Evolutionary conservation across 2,888 invertebrate genomes (phyloP).

Genomic region (Aphidoletes aphidimyza): DNA sequence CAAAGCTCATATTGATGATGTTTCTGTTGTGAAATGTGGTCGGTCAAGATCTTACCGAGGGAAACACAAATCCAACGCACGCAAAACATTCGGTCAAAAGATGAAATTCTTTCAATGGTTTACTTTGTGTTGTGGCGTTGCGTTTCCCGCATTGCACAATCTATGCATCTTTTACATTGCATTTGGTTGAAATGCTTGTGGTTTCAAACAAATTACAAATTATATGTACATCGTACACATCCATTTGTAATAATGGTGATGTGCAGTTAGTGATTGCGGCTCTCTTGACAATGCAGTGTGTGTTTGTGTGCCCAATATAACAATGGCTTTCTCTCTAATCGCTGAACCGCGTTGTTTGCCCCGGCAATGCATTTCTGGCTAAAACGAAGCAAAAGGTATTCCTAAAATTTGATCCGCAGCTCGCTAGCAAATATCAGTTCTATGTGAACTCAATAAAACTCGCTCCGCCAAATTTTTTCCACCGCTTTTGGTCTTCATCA

Average conservation of each 20-base stretch:
- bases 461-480: background rate
- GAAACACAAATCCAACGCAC: background rate
- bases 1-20: too few species aligned
- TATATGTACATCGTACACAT: background rate
- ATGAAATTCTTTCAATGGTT: background rate
- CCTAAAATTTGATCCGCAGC: background rate
- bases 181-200: conserved; percentile 31
- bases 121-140: background rate
- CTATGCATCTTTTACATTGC: background rate
- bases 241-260: background rate
- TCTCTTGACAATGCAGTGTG: background rate
- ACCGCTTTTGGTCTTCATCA: background rate
- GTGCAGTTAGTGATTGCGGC: background rate
- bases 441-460: background rate
- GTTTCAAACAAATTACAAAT: conserved; percentile 1
- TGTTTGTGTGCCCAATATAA: too few species aligned
- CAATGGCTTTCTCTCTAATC: too few species aligned
- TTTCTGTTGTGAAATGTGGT: background rate
- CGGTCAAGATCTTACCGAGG: background rate
- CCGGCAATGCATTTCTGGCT: background rate
- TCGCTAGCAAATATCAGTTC: background rate
- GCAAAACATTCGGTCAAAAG: background rate
- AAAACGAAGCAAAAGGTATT: background rate
- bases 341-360: background rate
- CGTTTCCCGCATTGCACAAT: background rate